These are phyloP conservation scores for Drosophila elegans DNA, from an alignment of 1,140 invertebrate genomes.

Conservation along the genomic window DNA sequence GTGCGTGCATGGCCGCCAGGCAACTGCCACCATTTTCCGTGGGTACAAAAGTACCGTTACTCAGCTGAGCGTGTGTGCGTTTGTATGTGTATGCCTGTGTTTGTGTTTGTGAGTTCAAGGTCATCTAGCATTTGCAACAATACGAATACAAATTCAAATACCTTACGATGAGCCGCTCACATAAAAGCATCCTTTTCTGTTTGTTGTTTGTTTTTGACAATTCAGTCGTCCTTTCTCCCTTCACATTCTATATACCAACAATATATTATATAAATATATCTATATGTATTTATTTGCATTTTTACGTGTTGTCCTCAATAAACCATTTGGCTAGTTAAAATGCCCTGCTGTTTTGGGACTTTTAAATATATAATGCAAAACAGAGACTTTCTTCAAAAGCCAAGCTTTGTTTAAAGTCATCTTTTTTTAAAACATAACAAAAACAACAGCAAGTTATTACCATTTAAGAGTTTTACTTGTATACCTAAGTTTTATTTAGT, in stretches of 20 bases:
- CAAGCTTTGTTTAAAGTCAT: too few relatives aligned
- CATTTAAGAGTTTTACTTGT: too few relatives aligned
- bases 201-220: slow-evolving; percentile 65
- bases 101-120: slow-evolving; percentile 80
- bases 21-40: slow-evolving; percentile 59
- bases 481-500: too few relatives aligned
- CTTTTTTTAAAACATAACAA: too few relatives aligned
- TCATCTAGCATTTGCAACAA: slow-evolving; percentile 83
- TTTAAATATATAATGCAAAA: not conserved
- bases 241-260: not conserved
- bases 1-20: slow-evolving; percentile 73
- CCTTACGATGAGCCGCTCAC: slow-evolving; percentile 65
- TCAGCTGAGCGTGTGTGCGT: slow-evolving; percentile 35
- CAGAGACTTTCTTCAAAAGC: too few relatives aligned
- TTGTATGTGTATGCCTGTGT: not conserved
- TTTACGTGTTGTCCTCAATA: not conserved
- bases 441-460: too few relatives aligned
- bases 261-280: slow-evolving; percentile 6
- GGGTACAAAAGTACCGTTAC: slow-evolving; percentile 42
- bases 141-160: slow-evolving; percentile 76
- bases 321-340: slow-evolving; percentile 9
- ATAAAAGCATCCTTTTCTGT: slow-evolving; percentile 67
- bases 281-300: not conserved
- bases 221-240: slow-evolving; percentile 14
- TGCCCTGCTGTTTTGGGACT: not conserved